These are phyloP conservation scores for Enteromius treurensis DNA, from an alignment of 2,797 vertebrate genomes.

Conservation along the genomic window DNA sequence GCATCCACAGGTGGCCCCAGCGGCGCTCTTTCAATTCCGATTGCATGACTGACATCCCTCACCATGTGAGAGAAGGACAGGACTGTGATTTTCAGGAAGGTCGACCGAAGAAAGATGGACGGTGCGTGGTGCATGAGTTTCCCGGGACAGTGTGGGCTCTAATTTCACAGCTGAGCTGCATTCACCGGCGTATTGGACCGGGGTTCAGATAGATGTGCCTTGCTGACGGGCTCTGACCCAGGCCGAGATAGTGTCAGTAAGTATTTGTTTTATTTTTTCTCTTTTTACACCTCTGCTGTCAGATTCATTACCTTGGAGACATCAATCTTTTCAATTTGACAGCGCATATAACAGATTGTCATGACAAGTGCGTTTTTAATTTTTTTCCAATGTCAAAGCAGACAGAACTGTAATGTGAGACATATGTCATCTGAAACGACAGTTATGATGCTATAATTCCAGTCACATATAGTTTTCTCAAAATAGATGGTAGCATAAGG, in stretches of 20 bases:
- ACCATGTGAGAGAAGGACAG: conserved; percentile 68
- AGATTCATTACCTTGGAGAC: conserved; percentile 53
- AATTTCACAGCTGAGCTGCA: conserved; percentile 78
- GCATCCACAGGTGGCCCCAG: conserved; percentile 76
- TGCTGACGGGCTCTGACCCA: conserved; percentile 65
- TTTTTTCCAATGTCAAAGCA: conserved; percentile 47
- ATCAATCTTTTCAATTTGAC: conserved; percentile 69
- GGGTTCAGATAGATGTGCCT: conserved; percentile 61
- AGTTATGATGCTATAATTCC: conserved; percentile 40
- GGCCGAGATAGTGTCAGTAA: conserved; percentile 48
- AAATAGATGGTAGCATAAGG: conserved; percentile 36
- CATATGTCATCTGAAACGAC: conserved; percentile 24
- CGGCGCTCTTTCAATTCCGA: conserved; percentile 62
- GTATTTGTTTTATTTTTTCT: conserved; percentile 51
- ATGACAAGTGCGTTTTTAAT: conserved; percentile 59
- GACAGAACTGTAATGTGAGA: conserved; percentile 30
- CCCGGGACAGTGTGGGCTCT: conserved; percentile 69
- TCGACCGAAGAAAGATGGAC: conserved; percentile 67
- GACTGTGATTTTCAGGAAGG: conserved; percentile 65
- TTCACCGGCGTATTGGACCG: conserved; percentile 62
- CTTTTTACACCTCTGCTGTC: conserved; percentile 55
- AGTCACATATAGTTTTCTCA: conserved; percentile 23
- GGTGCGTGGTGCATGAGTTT: conserved; percentile 58
- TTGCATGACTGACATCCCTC: conserved; percentile 72
- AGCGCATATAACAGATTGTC: conserved; percentile 62